Base-by-base conservation (phyloP, 2,113 vertebrate species). In the Aix galericulata region DNA sequence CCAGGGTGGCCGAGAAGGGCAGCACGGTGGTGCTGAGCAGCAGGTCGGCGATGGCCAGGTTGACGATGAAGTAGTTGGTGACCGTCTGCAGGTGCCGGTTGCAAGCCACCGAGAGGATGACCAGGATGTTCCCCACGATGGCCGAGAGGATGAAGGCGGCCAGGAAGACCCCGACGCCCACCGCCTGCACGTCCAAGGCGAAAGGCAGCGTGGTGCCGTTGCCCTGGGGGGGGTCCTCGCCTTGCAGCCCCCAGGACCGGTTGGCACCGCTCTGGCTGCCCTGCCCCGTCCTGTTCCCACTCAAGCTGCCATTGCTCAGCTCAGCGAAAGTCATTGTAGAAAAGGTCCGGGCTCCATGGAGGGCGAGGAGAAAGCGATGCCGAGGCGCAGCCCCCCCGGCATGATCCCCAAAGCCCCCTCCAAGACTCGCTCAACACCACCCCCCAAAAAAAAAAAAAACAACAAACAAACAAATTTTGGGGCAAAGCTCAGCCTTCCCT, bases 31-130 rank as follows among this genome's bases (percentile, higher is more conserved):
- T 98, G 96, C 99, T 99, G 36, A 99, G 95, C 66, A 99, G 98
- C 74, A 99, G 97, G 97, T 99, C 99, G 0, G 99, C 99, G 17
- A 99, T 99, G 64, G 99, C 99, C 86, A 99, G 92, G 98, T 99
- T 99, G 50, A 99, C 99, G 3, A 99, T 99, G 82, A 99, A 99
- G 95, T 99, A 99, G 98, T 99, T 99, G 66, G 99, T 99, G 89
- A 99, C 99, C 0, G 99, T 99, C 96, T 99, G 99, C 87, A 99
- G 92, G 77, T 99, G 99, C 93, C 98, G 98, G 94, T 99, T 99
- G 97, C 99, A 99, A 81, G 98, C 97, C 93, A 99, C 99, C 0
- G 99, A 99, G 16, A 99, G 98, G 91, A 99, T 99, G 48, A 99
- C 99, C 52, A 99, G 94, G 94, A 99, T 98, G 98, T 99, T 99